Evolutionary conservation across 2,113 vertebrate genomes (phyloP), one percentile per base, ranked within the genome.

Genomic region (Thalassoma bifasciatum): DNA sequence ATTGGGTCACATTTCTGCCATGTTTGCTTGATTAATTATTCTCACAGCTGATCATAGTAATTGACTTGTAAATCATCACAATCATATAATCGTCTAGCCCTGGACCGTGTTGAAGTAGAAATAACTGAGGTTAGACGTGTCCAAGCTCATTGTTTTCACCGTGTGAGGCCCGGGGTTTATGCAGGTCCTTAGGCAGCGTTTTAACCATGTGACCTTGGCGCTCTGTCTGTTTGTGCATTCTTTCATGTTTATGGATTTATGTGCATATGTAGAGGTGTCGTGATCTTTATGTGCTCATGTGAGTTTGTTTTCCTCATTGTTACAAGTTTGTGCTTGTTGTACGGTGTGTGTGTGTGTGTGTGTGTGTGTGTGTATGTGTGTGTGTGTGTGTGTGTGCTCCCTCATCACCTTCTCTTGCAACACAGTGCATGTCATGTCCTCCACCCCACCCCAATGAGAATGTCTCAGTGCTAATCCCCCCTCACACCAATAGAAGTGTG

Each of bases 361-460:
- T 61, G 14, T 17, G 44, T 60, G 62, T 19, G n/a, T 72, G 67
- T 53, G 22, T 22, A 30, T 11, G 1, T 65, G 36, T 60, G 46
- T 52, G 11, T 38, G 53, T 34, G 21, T 21, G 54, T 61, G 62
- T 22, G 52, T 46, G 8, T 10, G 26, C 64, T 40, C 71, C 68
- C 67, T 82, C 65, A 8, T 86, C 82, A 82, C 81, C 74, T 69
- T 60, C 70, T 85, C 66, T 58, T 14, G 34, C 69, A 59, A 61
- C 83, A 79, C 61, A 22, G 80, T 73, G 44, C 34, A 66, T 91
- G 90, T 88, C 87, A 88, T 72, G 91, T 92, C 90, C 91, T 91
- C 88, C 73, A 89, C 90, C 89, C 79, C 73, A 30, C 30, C 84
- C 64, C 83, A 83, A 90, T 82, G 83, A 88, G 88, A 87, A 87